Conservation (phyloP, 2,113 vertebrate species). For the Polypterus bichir region DNA sequence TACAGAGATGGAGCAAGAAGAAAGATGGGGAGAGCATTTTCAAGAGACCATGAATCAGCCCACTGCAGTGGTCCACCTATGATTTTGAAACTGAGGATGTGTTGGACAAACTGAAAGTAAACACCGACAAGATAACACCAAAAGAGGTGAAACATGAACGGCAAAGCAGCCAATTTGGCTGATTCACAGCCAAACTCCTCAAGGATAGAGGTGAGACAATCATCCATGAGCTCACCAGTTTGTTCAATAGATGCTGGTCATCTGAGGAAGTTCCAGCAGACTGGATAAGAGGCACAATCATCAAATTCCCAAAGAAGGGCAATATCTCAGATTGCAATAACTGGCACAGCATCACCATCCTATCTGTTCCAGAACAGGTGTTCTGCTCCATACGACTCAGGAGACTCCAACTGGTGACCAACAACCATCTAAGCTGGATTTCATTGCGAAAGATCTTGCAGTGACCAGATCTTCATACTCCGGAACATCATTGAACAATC, state of each 20-base stretch:
- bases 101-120: conserved; percentile 5
- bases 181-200: conserved; percentile 6
- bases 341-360: neutral
- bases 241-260: neutral
- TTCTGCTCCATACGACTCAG: no score
- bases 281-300: conserved; percentile 1
- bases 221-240: neutral
- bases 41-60: no score
- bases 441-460: no score
- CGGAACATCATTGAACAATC: no score
- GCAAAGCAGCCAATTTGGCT: conserved; percentile 2
- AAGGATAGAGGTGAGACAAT: neutral
- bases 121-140: conserved; percentile 4
- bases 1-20: conserved; percentile 5
- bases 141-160: neutral
- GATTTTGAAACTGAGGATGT: conserved; percentile 9
- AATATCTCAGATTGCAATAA: conserved; percentile 8
- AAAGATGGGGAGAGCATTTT: conserved; percentile 13
- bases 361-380: neutral
- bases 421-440: no score
- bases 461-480: no score
- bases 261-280: no score
- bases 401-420: no score
- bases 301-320: neutral
- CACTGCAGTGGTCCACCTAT: conserved; percentile 3